A percentile compares a stretch with the other conserved stretches of the same genome.
phyloP scores from a whole-genome alignment of 2,888 invertebrate species.

The Apoda limacodes region DNA sequence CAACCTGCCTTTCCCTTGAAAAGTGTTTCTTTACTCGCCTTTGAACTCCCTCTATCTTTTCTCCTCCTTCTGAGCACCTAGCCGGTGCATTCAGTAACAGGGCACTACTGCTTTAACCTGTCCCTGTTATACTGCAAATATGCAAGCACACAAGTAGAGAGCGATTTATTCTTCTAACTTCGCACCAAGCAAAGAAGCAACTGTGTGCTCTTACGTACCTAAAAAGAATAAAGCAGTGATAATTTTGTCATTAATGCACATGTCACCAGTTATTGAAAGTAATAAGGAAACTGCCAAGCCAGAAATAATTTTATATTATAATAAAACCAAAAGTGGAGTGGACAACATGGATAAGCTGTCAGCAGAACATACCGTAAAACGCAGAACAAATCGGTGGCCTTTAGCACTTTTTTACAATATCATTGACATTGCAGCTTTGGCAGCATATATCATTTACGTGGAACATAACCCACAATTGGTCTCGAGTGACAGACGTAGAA shows the following conservation, averaged over 20 bases:
- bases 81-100: no score
- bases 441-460: slow-evolving; percentile 10
- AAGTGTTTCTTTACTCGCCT: no score
- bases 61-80: no score
- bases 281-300: slow-evolving; percentile 10
- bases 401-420: slow-evolving; percentile 11
- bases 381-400: slow-evolving; percentile 9
- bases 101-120: no score
- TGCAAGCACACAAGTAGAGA: slow-evolving; percentile 9
- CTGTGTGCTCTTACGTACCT: slow-evolving; percentile 9
- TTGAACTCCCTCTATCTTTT: no score
- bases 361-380: slow-evolving; percentile 9
- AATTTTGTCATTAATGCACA: slow-evolving; percentile 9
- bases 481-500: slow-evolving; percentile 3
- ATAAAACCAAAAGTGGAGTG: slow-evolving; percentile 9
- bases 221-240: slow-evolving; percentile 12
- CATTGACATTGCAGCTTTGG: slow-evolving; percentile 7
- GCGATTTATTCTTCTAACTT: slow-evolving; percentile 11
- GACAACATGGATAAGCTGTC: slow-evolving; percentile 11
- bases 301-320: slow-evolving; percentile 8
- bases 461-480: slow-evolving; percentile 5
- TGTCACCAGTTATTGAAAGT: slow-evolving; percentile 8
- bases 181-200: slow-evolving; percentile 10
- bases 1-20: no score
- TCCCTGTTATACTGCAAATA: no score